Conservation (phyloP, 2,113 vertebrate genomes). For the Gadus macrocephalus region DNA sequence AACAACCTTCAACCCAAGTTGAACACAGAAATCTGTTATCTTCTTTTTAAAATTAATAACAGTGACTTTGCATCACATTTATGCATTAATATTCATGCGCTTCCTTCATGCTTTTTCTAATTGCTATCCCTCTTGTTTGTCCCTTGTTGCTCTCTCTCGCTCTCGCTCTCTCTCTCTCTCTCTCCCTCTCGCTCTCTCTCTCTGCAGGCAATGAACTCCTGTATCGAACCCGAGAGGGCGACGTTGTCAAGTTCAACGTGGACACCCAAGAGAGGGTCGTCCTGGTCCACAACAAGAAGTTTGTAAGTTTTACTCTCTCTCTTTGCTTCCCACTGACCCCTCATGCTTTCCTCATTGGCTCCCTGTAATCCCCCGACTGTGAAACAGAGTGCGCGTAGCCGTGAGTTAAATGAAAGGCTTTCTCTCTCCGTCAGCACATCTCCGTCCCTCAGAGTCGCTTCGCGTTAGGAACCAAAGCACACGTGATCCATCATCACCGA, state of each 20-base stretch:
- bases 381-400: background rate
- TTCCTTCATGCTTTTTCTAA: too few relatives aligned
- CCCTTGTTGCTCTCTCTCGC: constrained; percentile 2
- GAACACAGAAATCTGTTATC: too few relatives aligned
- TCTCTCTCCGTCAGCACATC: constrained; percentile 36
- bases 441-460: too few relatives aligned
- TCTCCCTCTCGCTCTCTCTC: background rate
- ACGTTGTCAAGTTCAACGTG: constrained; percentile 82
- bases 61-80: too few relatives aligned
- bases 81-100: too few relatives aligned
- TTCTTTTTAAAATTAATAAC: too few relatives aligned
- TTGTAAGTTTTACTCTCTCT: constrained; percentile 78
- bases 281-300: constrained; percentile 93
- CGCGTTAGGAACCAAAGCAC: background rate
- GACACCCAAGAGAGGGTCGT: constrained; percentile 79
- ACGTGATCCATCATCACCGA: constrained; percentile 37
- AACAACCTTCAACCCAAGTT: too few relatives aligned
- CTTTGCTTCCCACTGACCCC: too few relatives aligned
- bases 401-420: constrained; percentile 24
- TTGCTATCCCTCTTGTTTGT: too few relatives aligned
- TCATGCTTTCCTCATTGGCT: background rate
- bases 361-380: background rate
- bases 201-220: constrained; percentile 85
- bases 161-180: background rate
- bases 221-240: constrained; percentile 84